phyloP scores from a whole-genome alignment of 2,888 invertebrate genomes.

The Zhengitettix transpicula region DNA sequence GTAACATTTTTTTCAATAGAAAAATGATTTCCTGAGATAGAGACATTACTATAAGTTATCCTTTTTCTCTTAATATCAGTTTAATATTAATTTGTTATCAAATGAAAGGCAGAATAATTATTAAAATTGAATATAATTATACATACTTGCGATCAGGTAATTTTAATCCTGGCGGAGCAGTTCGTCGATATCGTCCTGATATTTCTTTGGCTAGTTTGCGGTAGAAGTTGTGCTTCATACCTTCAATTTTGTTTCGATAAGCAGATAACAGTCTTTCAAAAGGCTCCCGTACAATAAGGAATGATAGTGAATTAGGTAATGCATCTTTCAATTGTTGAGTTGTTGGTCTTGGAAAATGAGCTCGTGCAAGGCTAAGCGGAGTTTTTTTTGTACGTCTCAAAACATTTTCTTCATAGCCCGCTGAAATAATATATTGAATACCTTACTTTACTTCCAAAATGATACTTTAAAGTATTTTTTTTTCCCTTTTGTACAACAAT shows the following conservation, averaged over 20 bases:
- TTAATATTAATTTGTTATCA: no score
- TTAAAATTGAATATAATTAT: not conserved
- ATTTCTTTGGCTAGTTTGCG: conserved; percentile 12
- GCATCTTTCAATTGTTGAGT: conserved; percentile 8
- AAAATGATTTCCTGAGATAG: no score
- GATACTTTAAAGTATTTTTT: no score
- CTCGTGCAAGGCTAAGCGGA: conserved; percentile 11
- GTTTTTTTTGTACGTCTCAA: conserved; percentile 9
- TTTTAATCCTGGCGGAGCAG: not conserved
- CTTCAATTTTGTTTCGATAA: conserved; percentile 13
- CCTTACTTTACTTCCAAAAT: no score
- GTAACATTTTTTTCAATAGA: no score
- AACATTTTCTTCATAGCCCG: conserved; percentile 11
- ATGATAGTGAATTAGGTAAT: conserved; percentile 12
- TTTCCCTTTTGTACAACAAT: no score
- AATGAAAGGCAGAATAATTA: no score
- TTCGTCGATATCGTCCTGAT: conserved; percentile 1
- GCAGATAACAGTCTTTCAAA: conserved; percentile 15
- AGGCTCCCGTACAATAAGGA: conserved; percentile 14
- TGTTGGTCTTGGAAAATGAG: conserved; percentile 13
- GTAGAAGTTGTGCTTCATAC: conserved; percentile 11
- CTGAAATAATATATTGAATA: conserved; percentile 1
- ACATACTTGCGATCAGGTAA: not conserved
- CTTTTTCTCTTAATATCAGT: no score
- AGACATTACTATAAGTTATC: no score